These are phyloP conservation scores for Microcebus lehilahytsara DNA, from an alignment of 2,113 vertebrate species.

Conservation along the genomic window DNA sequence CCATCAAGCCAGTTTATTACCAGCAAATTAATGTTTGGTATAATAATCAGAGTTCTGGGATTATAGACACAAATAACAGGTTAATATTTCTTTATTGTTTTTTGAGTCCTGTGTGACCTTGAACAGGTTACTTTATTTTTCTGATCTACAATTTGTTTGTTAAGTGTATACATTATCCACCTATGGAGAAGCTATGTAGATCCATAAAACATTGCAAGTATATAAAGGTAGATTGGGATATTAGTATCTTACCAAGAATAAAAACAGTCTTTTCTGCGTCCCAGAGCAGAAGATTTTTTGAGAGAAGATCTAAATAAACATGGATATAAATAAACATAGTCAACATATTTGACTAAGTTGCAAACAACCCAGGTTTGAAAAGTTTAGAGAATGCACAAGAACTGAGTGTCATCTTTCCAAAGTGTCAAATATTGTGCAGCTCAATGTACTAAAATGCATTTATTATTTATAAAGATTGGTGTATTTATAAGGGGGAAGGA, in stretches of 20 bases:
- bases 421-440: neutral
- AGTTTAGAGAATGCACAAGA: neutral
- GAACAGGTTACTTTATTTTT: neutral
- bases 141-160: neutral
- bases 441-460: neutral
- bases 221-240: neutral
- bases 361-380: neutral
- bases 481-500: neutral
- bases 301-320: neutral
- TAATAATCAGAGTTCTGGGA: neutral
- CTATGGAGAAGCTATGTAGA: neutral
- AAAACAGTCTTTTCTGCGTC: neutral
- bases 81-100: neutral
- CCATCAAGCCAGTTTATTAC: neutral
- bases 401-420: neutral
- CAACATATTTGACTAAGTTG: neutral
- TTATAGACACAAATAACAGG: neutral
- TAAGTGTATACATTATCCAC: neutral
- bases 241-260: neutral
- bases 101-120: neutral
- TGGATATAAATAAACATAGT: neutral
- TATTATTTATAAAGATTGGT: neutral
- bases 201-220: neutral
- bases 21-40: neutral
- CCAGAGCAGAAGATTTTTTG: neutral